Conservation (phyloP, 2,888 invertebrate genomes). For the Eristalis tenax region DNA sequence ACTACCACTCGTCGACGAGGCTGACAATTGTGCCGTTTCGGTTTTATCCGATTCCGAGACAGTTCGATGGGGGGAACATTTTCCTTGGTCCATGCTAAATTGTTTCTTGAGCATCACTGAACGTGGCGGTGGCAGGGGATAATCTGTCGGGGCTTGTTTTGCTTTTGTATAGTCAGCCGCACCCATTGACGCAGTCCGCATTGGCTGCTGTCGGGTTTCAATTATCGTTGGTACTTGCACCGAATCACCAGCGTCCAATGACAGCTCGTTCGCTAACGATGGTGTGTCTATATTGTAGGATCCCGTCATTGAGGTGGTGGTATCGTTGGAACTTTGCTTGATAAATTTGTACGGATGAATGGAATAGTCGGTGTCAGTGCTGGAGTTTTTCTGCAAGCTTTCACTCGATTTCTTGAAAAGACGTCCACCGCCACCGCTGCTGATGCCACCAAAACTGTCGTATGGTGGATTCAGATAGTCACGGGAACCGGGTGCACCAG, state of each 20-base stretch:
- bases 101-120: conserved; percentile 80
- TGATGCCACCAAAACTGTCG: conserved; percentile 71
- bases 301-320: conserved; percentile 81
- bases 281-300: conserved; percentile 81
- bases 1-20: conserved; percentile 48
- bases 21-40: conserved; percentile 50
- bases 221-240: conserved; percentile 73
- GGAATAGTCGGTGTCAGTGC: conserved; percentile 81
- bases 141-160: conserved; percentile 73
- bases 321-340: conserved; percentile 81
- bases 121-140: conserved; percentile 76
- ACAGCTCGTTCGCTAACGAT: conserved; percentile 79
- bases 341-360: conserved; percentile 81
- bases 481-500: conserved; percentile 77
- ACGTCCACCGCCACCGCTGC: conserved; percentile 73
- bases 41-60: conserved; percentile 73
- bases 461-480: conserved; percentile 79
- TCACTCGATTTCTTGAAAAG: conserved; percentile 81
- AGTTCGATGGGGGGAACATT: conserved; percentile 75
- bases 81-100: conserved; percentile 81
- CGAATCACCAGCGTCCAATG: conserved; percentile 78
- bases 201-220: conserved; percentile 75
- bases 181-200: conserved; percentile 79
- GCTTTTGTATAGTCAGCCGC: conserved; percentile 76
- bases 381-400: conserved; percentile 81